phyloP scores from a whole-genome alignment of 2,888 invertebrate species.

The Drosophila setosimentum region DNA sequence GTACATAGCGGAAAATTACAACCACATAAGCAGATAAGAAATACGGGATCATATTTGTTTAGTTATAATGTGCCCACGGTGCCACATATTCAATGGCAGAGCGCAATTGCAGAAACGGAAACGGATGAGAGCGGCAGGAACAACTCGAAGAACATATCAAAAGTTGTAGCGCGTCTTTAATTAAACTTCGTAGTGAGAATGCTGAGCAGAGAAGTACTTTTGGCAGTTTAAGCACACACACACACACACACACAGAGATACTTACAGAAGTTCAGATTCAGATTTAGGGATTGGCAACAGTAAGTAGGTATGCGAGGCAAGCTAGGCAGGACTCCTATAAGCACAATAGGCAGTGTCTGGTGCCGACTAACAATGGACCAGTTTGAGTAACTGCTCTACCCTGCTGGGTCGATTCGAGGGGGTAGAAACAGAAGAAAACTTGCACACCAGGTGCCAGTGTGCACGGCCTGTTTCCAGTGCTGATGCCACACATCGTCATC shows the following conservation, averaged over 20 bases:
- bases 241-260: slow-evolving; percentile 22
- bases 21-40: slow-evolving; percentile 3
- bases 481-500: slow-evolving; percentile 72
- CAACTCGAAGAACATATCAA: slow-evolving; percentile 75
- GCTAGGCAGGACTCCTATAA: slow-evolving; percentile 19
- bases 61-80: slow-evolving; percentile 35
- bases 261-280: slow-evolving; percentile 14
- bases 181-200: slow-evolving; percentile 70
- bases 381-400: not conserved
- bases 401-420: not conserved
- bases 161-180: slow-evolving; percentile 79
- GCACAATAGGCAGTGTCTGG: slow-evolving; percentile 57
- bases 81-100: slow-evolving; percentile 14
- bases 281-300: slow-evolving; percentile 45
- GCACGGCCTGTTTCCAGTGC: slow-evolving; percentile 39
- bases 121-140: slow-evolving; percentile 69
- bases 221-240: slow-evolving; percentile 71
- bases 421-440: slow-evolving; percentile 27
- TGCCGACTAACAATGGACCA: slow-evolving; percentile 52
- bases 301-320: slow-evolving; percentile 25
- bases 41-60: not conserved
- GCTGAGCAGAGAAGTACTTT: slow-evolving; percentile 67
- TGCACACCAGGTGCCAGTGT: slow-evolving; percentile 64
- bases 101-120: slow-evolving; percentile 49
- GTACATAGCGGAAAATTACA: not conserved